These are phyloP conservation scores for Gymnorhina tibicen DNA, from an alignment of 2,113 vertebrate species.

Conservation along the genomic window DNA sequence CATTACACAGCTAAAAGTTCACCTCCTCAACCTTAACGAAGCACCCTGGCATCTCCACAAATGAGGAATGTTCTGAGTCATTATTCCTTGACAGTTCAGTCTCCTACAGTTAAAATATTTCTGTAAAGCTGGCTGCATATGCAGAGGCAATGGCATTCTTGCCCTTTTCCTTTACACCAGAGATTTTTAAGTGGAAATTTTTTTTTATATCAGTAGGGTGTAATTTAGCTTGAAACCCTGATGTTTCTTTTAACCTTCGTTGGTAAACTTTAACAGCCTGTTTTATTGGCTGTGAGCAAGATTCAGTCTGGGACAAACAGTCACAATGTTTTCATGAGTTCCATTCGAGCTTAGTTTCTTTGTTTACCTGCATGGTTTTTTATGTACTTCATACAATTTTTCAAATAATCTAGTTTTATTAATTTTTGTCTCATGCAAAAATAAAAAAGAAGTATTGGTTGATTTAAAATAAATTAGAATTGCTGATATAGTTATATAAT, in stretches of 20 bases:
- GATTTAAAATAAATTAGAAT: background rate
- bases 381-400: background rate
- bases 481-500: background rate
- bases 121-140: background rate
- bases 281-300: background rate
- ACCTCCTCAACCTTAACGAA: background rate
- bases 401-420: background rate
- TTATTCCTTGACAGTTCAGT: background rate
- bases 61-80: background rate
- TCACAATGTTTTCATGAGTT: background rate
- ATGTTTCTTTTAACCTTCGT: background rate
- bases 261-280: background rate
- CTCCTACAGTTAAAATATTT: background rate
- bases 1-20: background rate
- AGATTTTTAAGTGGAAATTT: background rate
- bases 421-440: background rate
- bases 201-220: background rate
- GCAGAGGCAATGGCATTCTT: background rate
- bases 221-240: background rate
- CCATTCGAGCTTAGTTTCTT: background rate
- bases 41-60: background rate
- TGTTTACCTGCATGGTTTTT: background rate
- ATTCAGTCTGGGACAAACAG: background rate
- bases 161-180: background rate
- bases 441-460: background rate